A percentile compares a stretch with the other conserved stretches of the same genome.
These are phyloP conservation scores for Drosophila nebulosa DNA, from an alignment of 1,140 invertebrate genomes.

Conservation along the genomic window DNA sequence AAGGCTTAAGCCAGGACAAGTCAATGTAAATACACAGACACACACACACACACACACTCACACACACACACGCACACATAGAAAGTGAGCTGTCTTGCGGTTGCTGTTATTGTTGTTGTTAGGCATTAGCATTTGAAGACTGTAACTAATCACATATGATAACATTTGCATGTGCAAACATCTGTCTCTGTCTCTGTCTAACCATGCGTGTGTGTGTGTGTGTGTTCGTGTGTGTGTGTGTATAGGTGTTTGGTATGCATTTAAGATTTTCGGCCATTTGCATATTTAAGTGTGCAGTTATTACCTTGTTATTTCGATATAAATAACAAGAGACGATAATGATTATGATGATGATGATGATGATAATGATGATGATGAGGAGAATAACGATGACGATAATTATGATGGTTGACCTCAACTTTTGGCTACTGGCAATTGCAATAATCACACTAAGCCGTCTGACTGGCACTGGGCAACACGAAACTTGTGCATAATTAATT, in stretches of 20 bases:
- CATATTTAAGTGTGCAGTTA: conserved; percentile 79
- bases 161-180: conserved; percentile 73
- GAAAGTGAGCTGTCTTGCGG: conserved; percentile 56
- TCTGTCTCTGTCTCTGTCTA: background rate
- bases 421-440: conserved; percentile 35
- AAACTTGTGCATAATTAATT: conserved; percentile 65
- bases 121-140: conserved; percentile 65
- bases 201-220: background rate
- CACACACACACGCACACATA: conserved; percentile 6
- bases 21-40: background rate
- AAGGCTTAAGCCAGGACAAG: background rate
- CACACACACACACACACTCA: conserved; percentile 2
- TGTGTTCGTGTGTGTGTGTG: conserved; percentile 1
- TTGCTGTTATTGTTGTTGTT: conserved; percentile 7
- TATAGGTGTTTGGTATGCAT: conserved; percentile 48
- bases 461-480: background rate
- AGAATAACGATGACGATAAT: background rate
- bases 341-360: conserved; percentile 4
- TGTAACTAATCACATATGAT: conserved; percentile 79
- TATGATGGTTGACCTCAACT: conserved; percentile 6
- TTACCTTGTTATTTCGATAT: conserved; percentile 78
- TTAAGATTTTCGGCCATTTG: conserved; percentile 67
- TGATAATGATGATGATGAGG: background rate
- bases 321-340: conserved; percentile 55
- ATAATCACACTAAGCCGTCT: conserved; percentile 18